phyloP scores from a whole-genome alignment of 1,140 invertebrate genomes.

The Zaprionus kolodkinae region DNA sequence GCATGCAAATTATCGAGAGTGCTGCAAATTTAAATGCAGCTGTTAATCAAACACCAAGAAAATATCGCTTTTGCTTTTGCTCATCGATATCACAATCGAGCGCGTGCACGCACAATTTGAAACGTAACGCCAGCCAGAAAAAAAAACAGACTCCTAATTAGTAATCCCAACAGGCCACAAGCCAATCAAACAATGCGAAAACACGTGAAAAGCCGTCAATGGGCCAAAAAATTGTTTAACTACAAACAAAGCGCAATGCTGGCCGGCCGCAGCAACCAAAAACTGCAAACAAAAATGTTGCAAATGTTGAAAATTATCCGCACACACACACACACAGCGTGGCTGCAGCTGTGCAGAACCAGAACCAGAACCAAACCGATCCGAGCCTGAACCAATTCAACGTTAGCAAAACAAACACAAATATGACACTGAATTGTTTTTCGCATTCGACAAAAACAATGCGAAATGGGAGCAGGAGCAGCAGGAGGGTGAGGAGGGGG shows the following conservation, averaged over 20 bases:
- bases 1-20: neutral
- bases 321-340: constrained; percentile 38
- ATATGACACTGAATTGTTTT: constrained; percentile 79
- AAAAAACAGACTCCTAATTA: constrained; percentile 34
- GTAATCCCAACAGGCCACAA: constrained; percentile 43
- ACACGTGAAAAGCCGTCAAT: constrained; percentile 41
- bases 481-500: too few relatives aligned
- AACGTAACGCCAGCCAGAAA: neutral
- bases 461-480: neutral
- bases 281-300: constrained; percentile 59
- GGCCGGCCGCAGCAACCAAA: constrained; percentile 23
- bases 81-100: neutral
- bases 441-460: constrained; percentile 47
- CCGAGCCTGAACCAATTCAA: constrained; percentile 10
- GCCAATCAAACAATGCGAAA: constrained; percentile 37
- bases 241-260: constrained; percentile 48
- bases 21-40: neutral
- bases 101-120: neutral
- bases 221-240: constrained; percentile 44
- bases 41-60: neutral
- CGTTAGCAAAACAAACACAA: constrained; percentile 66
- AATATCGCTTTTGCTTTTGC: neutral
- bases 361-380: neutral
- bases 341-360: neutral
- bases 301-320: constrained; percentile 72